Base-by-base conservation (phyloP, 92 coral and sea anemone genomes). In the Palythoa caribaeorum region DNA sequence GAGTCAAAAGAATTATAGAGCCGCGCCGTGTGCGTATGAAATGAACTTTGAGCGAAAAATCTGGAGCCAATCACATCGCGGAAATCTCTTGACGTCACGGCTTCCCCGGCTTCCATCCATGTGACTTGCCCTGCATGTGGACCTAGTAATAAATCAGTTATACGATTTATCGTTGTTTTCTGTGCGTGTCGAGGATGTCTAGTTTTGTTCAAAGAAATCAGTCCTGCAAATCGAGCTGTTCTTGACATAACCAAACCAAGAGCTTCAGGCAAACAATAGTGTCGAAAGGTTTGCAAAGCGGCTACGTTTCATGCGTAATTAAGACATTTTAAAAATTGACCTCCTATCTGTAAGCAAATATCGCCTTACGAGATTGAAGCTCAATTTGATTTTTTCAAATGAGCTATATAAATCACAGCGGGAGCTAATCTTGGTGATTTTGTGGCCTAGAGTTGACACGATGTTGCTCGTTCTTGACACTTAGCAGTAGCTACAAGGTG, bases 201-300 rank as follows among this genome's bases (percentile, higher is more conserved):
- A 69, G 40, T 69, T 28, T 69, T 69, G 14, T 0, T 69, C 73
- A 69, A 69, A 69, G 73, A 69, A 69, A 69, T 35, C 73, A 69
- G 73, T 69, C 40, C 5, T 63, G 1, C 20, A 53, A 16, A 62
- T 62, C 19, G 70, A 62, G 70, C 70, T 62, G 70, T 69, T 69
- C 39, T 69, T 69, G 73, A 69, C 73, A 19, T 69, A 69, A 69
- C 8, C 73, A 69, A 69, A 20, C 44, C 38, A 69, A 69, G 28
- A 69, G 73, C 73, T 69, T 69, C 39, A 69, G 73, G 39, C 39
- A 28, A 69, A 35, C 73, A 28, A 35, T 69, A 69, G 73, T 69
- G 70, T 69, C 73, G 73, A 28, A 69, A 69, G 73, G 14, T 69
- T 69, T 69, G 70, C 40, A 69, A 69, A 69, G 20, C 39, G 73